Conservation (phyloP, 2,113 vertebrate genomes). For the Emberiza fucata region DNA sequence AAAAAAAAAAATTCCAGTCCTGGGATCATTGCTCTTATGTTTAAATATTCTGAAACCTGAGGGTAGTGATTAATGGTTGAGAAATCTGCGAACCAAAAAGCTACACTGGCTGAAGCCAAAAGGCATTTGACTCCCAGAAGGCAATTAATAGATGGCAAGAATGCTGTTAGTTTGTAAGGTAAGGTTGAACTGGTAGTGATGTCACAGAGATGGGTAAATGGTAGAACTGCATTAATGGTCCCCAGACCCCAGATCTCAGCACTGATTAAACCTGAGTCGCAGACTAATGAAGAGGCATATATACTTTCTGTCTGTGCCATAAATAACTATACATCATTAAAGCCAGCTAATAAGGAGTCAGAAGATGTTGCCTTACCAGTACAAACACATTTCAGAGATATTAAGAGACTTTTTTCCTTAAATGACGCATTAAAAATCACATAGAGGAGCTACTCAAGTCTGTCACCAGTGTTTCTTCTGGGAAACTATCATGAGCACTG, state of each 20-base stretch:
- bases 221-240: conserved; percentile 1
- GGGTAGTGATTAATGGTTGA: neutral
- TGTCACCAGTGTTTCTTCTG: neutral
- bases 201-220: conserved; percentile 9
- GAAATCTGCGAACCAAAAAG: neutral
- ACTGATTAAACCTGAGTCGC: conserved; percentile 27
- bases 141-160: neutral
- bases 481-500: neutral
- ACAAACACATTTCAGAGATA: neutral
- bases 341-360: neutral
- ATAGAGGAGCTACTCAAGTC: neutral
- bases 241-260: conserved; percentile 41
- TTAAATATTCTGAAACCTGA: neutral
- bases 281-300: conserved; percentile 51
- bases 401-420: neutral
- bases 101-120: neutral
- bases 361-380: neutral
- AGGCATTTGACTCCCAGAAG: neutral
- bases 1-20: neutral
- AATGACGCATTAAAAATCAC: neutral
- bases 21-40: neutral
- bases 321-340: conserved; percentile 31
- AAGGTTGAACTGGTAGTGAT: conserved; percentile 14
- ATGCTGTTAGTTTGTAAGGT: neutral
- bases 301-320: conserved; percentile 8